Evolutionary conservation across 2,888 invertebrate species (phyloP).

Genomic region (Frankliniella intonsa): DNA sequence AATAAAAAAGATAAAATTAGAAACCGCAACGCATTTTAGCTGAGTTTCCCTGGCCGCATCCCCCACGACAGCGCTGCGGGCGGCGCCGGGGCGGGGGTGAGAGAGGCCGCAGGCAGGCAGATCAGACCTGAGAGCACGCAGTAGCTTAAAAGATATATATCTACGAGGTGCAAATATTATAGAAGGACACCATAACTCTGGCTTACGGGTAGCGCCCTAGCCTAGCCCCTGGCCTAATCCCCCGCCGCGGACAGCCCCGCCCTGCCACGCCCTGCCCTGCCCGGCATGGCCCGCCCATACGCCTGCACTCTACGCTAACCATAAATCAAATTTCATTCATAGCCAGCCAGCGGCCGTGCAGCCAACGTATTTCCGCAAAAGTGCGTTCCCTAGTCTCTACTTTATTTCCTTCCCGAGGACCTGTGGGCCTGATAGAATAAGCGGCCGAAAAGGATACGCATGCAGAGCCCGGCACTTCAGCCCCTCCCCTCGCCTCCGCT

Average conservation of each 20-base stretch:
- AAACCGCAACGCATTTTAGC: too few relatives aligned
- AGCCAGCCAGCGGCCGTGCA: constrained; percentile 4
- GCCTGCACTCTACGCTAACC: neutral
- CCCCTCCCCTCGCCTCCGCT: neutral
- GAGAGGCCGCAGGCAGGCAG: too few relatives aligned
- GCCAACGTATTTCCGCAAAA: constrained; percentile 10
- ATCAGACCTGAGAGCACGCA: neutral
- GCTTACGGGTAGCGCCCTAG: neutral
- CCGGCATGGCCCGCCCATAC: neutral
- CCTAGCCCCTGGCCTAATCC: neutral
- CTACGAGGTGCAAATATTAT: neutral
- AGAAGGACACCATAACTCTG: constrained; percentile 17
- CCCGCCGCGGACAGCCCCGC: neutral
- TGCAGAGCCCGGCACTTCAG: neutral
- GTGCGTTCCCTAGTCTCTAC: constrained; percentile 14
- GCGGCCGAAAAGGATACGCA: neutral
- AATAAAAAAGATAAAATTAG: too few relatives aligned
- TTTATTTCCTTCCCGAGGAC: constrained; percentile 1
- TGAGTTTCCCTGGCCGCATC: too few relatives aligned
- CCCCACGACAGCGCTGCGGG: too few relatives aligned
- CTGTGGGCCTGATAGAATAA: neutral
- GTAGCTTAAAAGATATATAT: neutral
- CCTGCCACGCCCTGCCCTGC: neutral
- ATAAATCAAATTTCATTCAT: constrained; percentile 15
- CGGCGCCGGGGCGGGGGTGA: too few relatives aligned